phyloP scores from a whole-genome alignment of 2,797 vertebrate species.

The Amblyopsis hoosieri region DNA sequence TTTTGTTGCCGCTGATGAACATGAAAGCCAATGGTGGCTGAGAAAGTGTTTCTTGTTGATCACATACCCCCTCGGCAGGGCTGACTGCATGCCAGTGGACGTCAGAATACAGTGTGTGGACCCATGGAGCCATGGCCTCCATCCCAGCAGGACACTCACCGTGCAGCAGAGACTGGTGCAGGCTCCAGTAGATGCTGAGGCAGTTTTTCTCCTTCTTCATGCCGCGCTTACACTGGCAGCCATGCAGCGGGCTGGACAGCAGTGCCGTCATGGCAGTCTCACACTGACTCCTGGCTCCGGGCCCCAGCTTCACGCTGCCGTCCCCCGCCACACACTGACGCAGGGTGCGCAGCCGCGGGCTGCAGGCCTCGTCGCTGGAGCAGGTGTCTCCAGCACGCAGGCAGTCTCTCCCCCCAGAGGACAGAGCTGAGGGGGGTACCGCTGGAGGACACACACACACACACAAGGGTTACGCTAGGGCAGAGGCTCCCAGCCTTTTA shows the following conservation, averaged over 20 bases:
- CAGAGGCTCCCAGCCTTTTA: too few species aligned
- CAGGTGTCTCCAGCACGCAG: conserved; percentile 88
- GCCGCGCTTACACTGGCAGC: conserved; percentile 91
- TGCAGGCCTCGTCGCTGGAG: conserved; percentile 87
- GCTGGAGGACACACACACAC: conserved; percentile 67
- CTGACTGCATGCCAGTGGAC: too few species aligned
- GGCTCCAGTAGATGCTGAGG: conserved; percentile 93
- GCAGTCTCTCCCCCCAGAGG: conserved; percentile 81
- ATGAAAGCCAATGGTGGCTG: too few species aligned
- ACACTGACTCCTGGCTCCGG: conserved; percentile 87
- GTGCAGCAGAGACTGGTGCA: conserved; percentile 87
- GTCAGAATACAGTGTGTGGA: too few species aligned
- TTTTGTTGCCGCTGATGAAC: too few species aligned
- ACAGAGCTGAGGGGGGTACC: conserved; percentile 62
- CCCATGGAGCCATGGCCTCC: too few species aligned
- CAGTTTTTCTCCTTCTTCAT: conserved; percentile 96
- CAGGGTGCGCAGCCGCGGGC: conserved; percentile 87
- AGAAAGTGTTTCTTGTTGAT: too few species aligned
- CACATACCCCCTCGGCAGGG: too few species aligned
- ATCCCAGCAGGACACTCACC: conserved; percentile 63
- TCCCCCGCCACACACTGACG: conserved; percentile 91
- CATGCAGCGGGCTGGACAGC: conserved; percentile 87
- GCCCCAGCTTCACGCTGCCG: conserved; percentile 87
- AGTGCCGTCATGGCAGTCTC: conserved; percentile 85
- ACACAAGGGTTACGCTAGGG: background rate